Evolutionary conservation across 2,113 vertebrate species (phyloP).

Genomic region (Platysternon megacephalum): DNA sequence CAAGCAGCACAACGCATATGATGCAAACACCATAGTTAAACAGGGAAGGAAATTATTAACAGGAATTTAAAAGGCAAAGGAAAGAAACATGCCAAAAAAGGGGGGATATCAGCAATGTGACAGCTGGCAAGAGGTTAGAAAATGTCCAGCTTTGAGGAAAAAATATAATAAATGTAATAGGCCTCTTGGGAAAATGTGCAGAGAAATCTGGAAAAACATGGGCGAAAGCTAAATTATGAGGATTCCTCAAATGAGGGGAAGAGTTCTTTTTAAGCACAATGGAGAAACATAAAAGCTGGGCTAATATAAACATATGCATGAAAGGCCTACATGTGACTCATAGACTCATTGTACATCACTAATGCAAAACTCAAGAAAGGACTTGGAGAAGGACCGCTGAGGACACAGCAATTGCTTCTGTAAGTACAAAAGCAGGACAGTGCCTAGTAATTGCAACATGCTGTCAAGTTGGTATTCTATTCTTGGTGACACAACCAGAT

Average conservation of each 20-base stretch:
- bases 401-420: background rate
- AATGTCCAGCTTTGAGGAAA: background rate
- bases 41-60: background rate
- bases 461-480: background rate
- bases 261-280: background rate
- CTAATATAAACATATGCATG: background rate
- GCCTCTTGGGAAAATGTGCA: background rate
- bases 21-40: background rate
- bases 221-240: background rate
- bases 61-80: background rate
- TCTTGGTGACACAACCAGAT: background rate
- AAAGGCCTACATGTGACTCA: background rate
- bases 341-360: background rate
- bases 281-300: background rate
- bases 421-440: background rate
- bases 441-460: background rate
- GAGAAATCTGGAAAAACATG: background rate
- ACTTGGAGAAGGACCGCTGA: background rate
- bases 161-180: background rate
- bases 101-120: background rate
- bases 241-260: background rate
- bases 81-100: background rate
- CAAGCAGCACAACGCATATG: background rate
- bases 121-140: background rate
- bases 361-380: background rate